Evolutionary conservation across 2,113 vertebrate genomes (phyloP).

Genomic region (Campylomormyrus numenius): DNA sequence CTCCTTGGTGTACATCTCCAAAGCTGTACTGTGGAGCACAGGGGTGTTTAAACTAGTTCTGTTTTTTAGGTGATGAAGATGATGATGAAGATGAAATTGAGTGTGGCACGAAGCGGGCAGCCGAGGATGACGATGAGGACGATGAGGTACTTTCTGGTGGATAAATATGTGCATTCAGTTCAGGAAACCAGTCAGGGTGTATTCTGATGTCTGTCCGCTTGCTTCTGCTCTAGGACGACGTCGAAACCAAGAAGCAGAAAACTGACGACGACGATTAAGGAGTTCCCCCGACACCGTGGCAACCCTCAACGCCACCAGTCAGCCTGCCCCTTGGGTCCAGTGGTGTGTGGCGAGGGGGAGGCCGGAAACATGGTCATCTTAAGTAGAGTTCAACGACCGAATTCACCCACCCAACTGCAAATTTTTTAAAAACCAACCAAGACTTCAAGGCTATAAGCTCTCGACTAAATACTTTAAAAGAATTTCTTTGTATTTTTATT

Average conservation of each 20-base stretch:
- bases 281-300: slow-evolving; percentile 47
- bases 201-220: not conserved
- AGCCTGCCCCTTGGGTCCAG: slow-evolving; percentile 38
- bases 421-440: slow-evolving; percentile 63
- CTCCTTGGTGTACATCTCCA: not conserved
- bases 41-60: not conserved
- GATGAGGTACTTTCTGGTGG: slow-evolving; percentile 12
- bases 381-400: slow-evolving; percentile 61
- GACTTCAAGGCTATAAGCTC: slow-evolving; percentile 71
- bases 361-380: slow-evolving; percentile 72
- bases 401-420: slow-evolving; percentile 49
- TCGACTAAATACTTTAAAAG: slow-evolving; percentile 76
- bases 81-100: slow-evolving; percentile 84
- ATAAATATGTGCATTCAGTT: not conserved
- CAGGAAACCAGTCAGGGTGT: not conserved
- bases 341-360: slow-evolving; percentile 51
- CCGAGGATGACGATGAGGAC: slow-evolving; percentile 81
- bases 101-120: slow-evolving; percentile 80
- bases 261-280: slow-evolving; percentile 85
- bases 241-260: slow-evolving; percentile 95
- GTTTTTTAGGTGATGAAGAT: slow-evolving; percentile 74
- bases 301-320: slow-evolving; percentile 46
- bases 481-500: slow-evolving; percentile 99
- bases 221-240: slow-evolving; percentile 66
- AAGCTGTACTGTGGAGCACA: not conserved